Evolutionary conservation across 1,140 invertebrate genomes (phyloP), one percentile per base, ranked within the genome.

Genomic region (Doryteuthis pealeii): DNA sequence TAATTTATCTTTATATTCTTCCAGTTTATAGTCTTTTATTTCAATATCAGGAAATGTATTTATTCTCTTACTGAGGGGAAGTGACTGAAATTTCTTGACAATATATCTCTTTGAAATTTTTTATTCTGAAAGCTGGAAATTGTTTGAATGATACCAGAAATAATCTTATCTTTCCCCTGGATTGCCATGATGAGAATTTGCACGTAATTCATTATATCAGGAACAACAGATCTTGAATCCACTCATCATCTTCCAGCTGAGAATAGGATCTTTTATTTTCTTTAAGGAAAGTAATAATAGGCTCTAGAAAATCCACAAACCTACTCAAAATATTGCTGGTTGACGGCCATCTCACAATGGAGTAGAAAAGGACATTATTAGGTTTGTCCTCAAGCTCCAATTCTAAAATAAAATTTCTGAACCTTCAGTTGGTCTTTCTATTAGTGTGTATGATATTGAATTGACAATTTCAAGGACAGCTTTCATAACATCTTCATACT

Each of bases 1-100:
- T 66, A 66, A 66, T n/a, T 66, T 2, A 66, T 31, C 26, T 66
- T 31, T 66, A 1, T 66, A 66, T 66, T 66, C 26, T 31, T 66
- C 65, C 22, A 31, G 1, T n/a, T 66, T 66, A 26, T 66, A 10
- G 30, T 66, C 30, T 26, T 31, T 30, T 66, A 14, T 10, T 66
- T 66, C 26, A 66, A 66, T 66, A 26, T 66, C 65, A 66, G 65
- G 65, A 12, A 66, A 66, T 1, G 14, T 66, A 26, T 2, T 66
- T 66, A 66, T 26, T 31, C 26, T 26, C 22, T 1, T 66, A 31
- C 30, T 66, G 30, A 66, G 26, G 65, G 65, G 28, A 66, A 66
- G 65, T 66, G 65, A 31, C 30, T n/a, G 65, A 66, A 66, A 26
- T 66, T 31, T 66, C 65, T 66, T 66, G 65, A 66, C 65, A 66